Evolutionary conservation across 2,888 invertebrate species (phyloP).

Genomic region (Nomada lathburiana): DNA sequence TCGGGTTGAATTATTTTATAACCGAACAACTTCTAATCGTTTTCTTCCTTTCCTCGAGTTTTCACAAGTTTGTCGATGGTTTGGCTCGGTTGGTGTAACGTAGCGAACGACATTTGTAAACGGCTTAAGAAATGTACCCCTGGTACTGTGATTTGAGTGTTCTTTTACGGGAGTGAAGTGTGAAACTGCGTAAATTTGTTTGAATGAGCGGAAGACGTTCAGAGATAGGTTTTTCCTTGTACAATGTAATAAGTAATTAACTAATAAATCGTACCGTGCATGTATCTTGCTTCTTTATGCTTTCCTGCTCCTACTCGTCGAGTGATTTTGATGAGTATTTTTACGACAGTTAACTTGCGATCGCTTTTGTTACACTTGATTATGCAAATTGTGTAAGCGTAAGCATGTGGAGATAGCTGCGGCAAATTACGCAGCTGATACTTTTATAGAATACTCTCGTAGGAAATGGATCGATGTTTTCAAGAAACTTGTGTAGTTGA

Average conservation of each 20-base stretch:
- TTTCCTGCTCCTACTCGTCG: neutral
- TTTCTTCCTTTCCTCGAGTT: neutral
- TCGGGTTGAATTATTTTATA: neutral
- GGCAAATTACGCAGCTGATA: neutral
- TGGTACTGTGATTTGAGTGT: conserved; percentile 54
- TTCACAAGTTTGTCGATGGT: neutral
- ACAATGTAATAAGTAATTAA: conserved; percentile 66
- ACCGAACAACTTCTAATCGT: neutral
- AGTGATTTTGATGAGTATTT: neutral
- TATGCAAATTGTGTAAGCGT: neutral
- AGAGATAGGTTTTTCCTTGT: conserved; percentile 63
- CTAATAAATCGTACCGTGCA: conserved; percentile 67
- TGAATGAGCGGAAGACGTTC: conserved; percentile 38
- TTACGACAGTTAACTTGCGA: neutral
- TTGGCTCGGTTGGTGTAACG: conserved; percentile 21
- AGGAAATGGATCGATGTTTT: no score
- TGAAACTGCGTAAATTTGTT: conserved; percentile 42
- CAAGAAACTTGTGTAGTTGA: no score
- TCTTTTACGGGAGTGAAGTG: conserved; percentile 38
- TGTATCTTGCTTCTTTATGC: neutral
- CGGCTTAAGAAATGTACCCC: conserved; percentile 38
- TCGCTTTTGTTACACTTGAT: neutral
- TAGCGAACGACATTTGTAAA: conserved; percentile 48
- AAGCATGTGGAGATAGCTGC: neutral
- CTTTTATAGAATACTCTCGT: no score